Base-by-base conservation (phyloP, 2,797 vertebrate species). In the Thunnus albacares region DNA sequence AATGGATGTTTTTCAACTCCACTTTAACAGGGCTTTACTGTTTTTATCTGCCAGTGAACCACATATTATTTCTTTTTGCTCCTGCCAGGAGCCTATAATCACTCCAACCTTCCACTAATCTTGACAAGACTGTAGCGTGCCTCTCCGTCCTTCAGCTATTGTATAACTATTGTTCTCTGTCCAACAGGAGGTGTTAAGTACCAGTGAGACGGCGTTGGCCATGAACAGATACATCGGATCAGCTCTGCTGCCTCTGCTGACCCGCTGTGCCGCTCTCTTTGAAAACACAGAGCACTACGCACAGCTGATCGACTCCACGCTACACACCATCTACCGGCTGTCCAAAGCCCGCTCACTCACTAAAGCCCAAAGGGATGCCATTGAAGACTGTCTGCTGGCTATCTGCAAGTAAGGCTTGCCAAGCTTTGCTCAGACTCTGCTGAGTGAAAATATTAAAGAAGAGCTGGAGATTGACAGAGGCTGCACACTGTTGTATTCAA, bases 321-420 rank as follows among this genome's bases (percentile, higher is more conserved):
- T 99, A 71, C 97, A 99, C 84, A 98, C 98, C 47, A 98, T 99
- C 90, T 99, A 99, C 65, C 96, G 98, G 45, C 95, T 99, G 64
- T 99, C 98, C 90, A 99, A 99, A 83, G 98, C 98, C 45, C 97
- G 97, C 22, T 98, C 98, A 2, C 97, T 99, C 91, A 99, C 98
- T 49, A 99, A 99, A 94, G 98, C 98, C 38, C 98, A 99, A 52
- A 96, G 98, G 89, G 98, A 99, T 72, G 94, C 98, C 63, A 99
- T 99, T 73, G 97, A 99, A 92, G 98, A 99, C 81, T 99, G 98
- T 83, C 93, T 99, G 85, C 96, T 99, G 67, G 96, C 97, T 71
- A 97, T 99, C 86, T 99, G 98, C 96, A 97, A 94, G 98, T 99
- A 96, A 88, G 97, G 87, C 12, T 56, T 52, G 41, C 18, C 2